Percentiles rank a stretch among this genome's conserved stretches.
Evolutionary conservation across 2,888 invertebrate species (phyloP).

Genomic region (Dicranocentrus wangi): DNA sequence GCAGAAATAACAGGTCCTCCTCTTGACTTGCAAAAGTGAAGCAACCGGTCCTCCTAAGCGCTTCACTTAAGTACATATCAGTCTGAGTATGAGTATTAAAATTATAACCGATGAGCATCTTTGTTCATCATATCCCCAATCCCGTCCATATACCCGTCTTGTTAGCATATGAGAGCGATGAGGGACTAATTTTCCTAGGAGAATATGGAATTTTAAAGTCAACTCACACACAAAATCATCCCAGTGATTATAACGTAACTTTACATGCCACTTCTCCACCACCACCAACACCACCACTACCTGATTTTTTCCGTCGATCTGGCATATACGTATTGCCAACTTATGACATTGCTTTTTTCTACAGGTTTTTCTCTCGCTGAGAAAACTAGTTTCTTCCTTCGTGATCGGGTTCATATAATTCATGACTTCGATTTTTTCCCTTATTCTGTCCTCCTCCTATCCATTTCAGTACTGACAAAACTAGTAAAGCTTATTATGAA

Average conservation of each 20-base stretch:
- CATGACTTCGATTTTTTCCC: constrained; percentile 41
- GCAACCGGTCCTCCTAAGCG: too few relatives aligned
- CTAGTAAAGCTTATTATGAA: background rate
- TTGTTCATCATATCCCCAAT: constrained; percentile 53
- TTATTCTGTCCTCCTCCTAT: background rate
- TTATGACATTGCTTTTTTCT: constrained; percentile 32
- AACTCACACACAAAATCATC: constrained; percentile 41
- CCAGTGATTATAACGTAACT: background rate
- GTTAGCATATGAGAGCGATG: constrained; percentile 65
- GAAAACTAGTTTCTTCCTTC: constrained; percentile 60
- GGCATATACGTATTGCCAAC: constrained; percentile 3
- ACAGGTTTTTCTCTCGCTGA: constrained; percentile 31
- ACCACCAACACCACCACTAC: background rate
- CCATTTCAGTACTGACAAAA: background rate
- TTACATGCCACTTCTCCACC: background rate
- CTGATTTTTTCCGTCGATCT: background rate
- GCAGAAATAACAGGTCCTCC: too few relatives aligned
- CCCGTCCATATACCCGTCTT: constrained; percentile 54
- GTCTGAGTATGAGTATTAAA: too few relatives aligned
- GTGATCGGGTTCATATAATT: constrained; percentile 56
- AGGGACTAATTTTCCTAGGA: constrained; percentile 56
- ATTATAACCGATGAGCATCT: constrained; percentile 26
- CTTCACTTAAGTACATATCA: too few relatives aligned
- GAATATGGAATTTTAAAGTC: constrained; percentile 59
- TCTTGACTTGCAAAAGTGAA: too few relatives aligned